Evolutionary conservation across 1,140 invertebrate genomes (phyloP), one percentile per base, ranked within the genome.

Genomic region (Bombus huntii): DNA sequence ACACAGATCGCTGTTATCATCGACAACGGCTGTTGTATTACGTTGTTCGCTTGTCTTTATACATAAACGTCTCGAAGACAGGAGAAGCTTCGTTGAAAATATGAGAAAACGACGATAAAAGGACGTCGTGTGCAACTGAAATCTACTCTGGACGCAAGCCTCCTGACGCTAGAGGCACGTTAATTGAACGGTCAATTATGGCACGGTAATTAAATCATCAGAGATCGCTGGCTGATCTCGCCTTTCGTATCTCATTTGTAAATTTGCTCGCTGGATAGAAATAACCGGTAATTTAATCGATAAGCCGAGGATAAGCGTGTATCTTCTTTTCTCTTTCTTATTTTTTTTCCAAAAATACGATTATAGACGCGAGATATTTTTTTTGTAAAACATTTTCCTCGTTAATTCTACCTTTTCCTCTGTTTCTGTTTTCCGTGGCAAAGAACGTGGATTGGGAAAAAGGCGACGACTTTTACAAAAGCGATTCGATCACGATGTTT

Each of bases 121-220:
- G n/a, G 3, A 47, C 10, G 22, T 44, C 39, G 28, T n/a, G 31
- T 9, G 42, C 25, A 25, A 31, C n/a, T 66, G 13, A 42, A 53
- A 12, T 47, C 37, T 39, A 39, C 34, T 12, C 18, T 9, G 22
- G 6, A n/a, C 1, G 25, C 0, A 42, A 37, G 44, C 25, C 9
- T 72, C 25, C 9, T 72, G 39, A 72, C 37, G 37, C 39, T 9
- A 18, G 39, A 12, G 47, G 53, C 37, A 47, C 18, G 57, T n/a
- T 75, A 75, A 75, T 83, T 47, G 53, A 75, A 83, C 71, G n/a
- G 25, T 75, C 59, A 39, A 83, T 83, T 83, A 83, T 3, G 42
- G 9, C 4, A n/a, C 59, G 39, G 71, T 83, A 53, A 83, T 83
- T 83, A 83, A 83, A 76, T 44, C 39, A 57, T 66, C 57, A 39